Conservation (phyloP, 1,140 invertebrate species). For the Ephestia elutella region DNA sequence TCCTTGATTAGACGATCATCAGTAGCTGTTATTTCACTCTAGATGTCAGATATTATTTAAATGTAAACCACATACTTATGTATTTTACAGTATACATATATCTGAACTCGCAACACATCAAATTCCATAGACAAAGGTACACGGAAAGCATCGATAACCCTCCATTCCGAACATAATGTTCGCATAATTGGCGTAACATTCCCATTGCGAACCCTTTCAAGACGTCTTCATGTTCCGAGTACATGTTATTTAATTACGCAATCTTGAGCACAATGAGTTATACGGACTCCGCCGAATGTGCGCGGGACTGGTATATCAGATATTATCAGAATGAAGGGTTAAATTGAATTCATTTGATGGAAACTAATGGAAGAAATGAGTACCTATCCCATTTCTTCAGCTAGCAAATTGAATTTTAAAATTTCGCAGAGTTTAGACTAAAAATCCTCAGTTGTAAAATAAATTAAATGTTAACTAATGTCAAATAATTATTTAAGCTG, state of each 20-base stretch:
- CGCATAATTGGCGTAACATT: constrained; percentile 73
- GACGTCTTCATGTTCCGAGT: constrained; percentile 65
- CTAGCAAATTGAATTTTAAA: too few species aligned
- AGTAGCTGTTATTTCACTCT: neutral
- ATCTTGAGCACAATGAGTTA: constrained; percentile 67
- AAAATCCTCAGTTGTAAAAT: too few species aligned
- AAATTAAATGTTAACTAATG: too few species aligned
- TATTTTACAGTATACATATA: neutral
- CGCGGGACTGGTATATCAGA: neutral
- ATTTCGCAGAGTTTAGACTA: too few species aligned
- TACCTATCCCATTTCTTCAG: neutral
- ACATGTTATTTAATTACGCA: constrained; percentile 73
- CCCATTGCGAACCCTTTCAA: constrained; percentile 69
- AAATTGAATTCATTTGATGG: neutral
- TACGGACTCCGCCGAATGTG: constrained; percentile 43
- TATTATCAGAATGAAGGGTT: neutral
- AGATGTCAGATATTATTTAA: too few species aligned
- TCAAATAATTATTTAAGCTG: too few species aligned
- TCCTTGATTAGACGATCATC: too few species aligned
- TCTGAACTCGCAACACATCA: constrained; percentile 13
- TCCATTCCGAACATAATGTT: constrained; percentile 68
- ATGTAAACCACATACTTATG: too few species aligned
- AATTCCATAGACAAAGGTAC: constrained; percentile 14
- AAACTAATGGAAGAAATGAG: too few species aligned
- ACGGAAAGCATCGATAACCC: constrained; percentile 53